Conservation (phyloP, 2,797 vertebrate genomes). For the Centropyge bicolor region DNA sequence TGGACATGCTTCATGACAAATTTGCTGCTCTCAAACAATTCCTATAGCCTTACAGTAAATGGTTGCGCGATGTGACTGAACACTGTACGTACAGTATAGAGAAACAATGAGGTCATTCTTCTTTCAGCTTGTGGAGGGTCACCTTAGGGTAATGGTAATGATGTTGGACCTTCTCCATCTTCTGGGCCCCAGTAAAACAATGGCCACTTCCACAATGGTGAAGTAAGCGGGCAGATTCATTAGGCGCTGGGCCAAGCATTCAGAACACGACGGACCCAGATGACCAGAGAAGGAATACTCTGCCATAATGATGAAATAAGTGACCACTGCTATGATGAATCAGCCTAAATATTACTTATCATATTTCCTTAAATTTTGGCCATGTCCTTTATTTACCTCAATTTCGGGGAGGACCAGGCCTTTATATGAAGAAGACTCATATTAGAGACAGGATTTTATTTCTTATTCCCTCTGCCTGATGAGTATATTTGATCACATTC, state of each 20-base stretch:
- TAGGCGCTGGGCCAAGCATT: slow-evolving; percentile 49
- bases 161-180: slow-evolving; percentile 60
- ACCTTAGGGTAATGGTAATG: slow-evolving; percentile 45
- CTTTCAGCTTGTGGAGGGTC: slow-evolving; percentile 46
- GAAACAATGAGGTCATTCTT: slow-evolving; percentile 65
- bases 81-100: slow-evolving; percentile 11
- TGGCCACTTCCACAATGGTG: slow-evolving; percentile 46
- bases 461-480: too few species aligned
- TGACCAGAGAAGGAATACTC: slow-evolving; percentile 6
- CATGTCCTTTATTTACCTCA: too few species aligned
- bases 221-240: slow-evolving; percentile 45
- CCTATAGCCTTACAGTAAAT: background rate
- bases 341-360: background rate
- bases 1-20: background rate
- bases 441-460: too few species aligned
- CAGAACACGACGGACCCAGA: slow-evolving; percentile 39
- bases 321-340: background rate
- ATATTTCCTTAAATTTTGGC: too few species aligned
- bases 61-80: slow-evolving; percentile 28
- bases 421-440: too few species aligned
- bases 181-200: slow-evolving; percentile 59
- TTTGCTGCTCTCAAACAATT: background rate
- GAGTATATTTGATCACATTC: too few species aligned
- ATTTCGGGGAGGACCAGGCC: too few species aligned
- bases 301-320: background rate